Conservation (phyloP, 2,113 vertebrate species). For the Eublepharis macularius region DNA sequence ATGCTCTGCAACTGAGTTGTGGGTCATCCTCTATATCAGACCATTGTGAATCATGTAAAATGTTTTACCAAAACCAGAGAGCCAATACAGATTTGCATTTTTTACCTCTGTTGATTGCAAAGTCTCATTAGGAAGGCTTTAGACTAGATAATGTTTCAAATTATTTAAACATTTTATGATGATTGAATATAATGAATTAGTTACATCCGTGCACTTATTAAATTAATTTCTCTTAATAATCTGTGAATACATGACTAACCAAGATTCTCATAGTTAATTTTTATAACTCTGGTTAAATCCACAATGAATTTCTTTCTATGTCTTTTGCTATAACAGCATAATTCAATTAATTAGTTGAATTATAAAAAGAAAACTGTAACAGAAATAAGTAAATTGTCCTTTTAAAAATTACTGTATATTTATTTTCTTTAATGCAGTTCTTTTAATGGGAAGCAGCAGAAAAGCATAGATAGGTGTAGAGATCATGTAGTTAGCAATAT, state of each 20-base stretch:
- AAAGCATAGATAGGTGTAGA: neutral
- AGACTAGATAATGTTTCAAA: slow-evolving; percentile 22
- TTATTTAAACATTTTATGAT: slow-evolving; percentile 14
- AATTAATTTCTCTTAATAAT: slow-evolving; percentile 1
- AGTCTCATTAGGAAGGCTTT: slow-evolving; percentile 14
- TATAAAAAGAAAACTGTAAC: neutral
- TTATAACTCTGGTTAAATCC: slow-evolving; percentile 3
- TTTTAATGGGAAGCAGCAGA: neutral
- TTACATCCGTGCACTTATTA: slow-evolving; percentile 1
- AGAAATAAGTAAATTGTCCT: neutral
- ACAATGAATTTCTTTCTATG: neutral
- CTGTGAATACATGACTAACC: neutral
- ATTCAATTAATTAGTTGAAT: slow-evolving; percentile 25
- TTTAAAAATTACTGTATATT: slow-evolving; percentile 2
- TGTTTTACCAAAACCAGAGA: neutral
- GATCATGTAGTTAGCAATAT: neutral
- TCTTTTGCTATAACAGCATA: neutral
- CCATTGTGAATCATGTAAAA: neutral
- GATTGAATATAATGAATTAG: slow-evolving; percentile 28
- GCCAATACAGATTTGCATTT: neutral
- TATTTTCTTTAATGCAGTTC: neutral
- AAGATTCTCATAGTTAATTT: slow-evolving; percentile 12
- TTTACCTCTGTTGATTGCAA: slow-evolving; percentile 10
- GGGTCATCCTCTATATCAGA: neutral
- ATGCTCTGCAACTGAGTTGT: neutral